Evolutionary conservation across 2,888 invertebrate genomes (phyloP).

Genomic region (Galerucella pusilla): DNA sequence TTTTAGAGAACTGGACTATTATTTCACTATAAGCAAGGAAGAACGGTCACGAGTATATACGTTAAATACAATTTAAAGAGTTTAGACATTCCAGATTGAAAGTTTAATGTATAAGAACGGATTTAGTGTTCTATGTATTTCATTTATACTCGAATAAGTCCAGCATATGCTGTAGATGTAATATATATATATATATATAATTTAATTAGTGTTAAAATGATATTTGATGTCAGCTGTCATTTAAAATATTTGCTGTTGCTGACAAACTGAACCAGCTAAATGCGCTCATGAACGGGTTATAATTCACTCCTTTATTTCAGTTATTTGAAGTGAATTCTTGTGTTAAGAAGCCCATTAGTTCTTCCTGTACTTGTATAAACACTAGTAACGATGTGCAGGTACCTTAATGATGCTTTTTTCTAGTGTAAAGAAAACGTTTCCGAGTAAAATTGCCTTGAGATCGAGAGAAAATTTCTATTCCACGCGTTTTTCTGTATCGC

Average conservation of each 20-base stretch:
- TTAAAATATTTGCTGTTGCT: too few species aligned
- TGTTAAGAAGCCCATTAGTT: neutral
- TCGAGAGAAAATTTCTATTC: constrained; percentile 34
- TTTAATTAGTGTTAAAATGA: too few species aligned
- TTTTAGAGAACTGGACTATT: neutral
- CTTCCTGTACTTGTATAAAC: neutral
- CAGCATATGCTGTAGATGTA: too few species aligned
- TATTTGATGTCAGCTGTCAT: too few species aligned
- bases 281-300: too few species aligned
- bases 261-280: too few species aligned
- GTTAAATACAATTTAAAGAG: neutral
- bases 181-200: too few species aligned
- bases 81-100: neutral
- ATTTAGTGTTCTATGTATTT: too few species aligned
- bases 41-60: neutral
- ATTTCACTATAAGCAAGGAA: neutral
- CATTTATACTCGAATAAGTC: too few species aligned
- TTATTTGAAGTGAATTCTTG: neutral
- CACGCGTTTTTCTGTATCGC: constrained; percentile 39
- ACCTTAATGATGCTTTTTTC: constrained; percentile 5
- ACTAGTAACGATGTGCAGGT: neutral
- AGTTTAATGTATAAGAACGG: neutral
- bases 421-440: constrained; percentile 26
- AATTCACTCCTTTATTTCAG: too few species aligned
- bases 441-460: constrained; percentile 19